Evolutionary conservation across 2,113 vertebrate species (phyloP), one percentile per base, ranked within the genome.

Genomic region (Carassius gibelio): DNA sequence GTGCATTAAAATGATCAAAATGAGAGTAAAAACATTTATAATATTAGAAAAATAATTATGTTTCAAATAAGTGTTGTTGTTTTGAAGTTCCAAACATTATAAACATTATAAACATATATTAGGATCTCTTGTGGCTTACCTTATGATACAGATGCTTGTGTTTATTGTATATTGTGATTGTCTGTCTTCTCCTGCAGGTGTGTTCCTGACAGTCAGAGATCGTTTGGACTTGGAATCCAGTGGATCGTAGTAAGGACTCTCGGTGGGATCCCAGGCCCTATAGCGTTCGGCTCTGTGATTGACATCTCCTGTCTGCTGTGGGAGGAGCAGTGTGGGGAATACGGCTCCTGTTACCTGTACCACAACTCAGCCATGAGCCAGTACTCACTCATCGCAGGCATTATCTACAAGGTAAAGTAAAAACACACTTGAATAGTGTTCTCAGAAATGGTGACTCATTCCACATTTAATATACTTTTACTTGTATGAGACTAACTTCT

Each of bases 141-240:
- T 9, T 34, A 13, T 34, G 2, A 64, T 36, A n/a, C 5, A 72
- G 62, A 11, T 62, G 7, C 52, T 59, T 72, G 50, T 45, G 13
- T 34, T 8, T 75, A 8, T 21, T 77, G 17, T 69, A 30, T 88
- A 69, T 85, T 42, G 13, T 30, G 48, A 36, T 42, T 75, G 14
- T 66, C 42, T 75, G 14, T 62, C 82, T 34, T 86, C 21, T 62
- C 89, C 55, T 89, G 0, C 81, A 99, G 98, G 93, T 99, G 98
- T 86, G 97, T 99, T 15, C 86, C 95, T 0, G 96, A 97, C 91
- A 95, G 91, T 64, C 98, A 99, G 90, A 94, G 94, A 50, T 99
- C 98, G 1, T 98, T 99, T 7, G 97, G 95, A 0, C 95, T 99
- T 0, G 98, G 98, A 6, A 98, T 99, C 91, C 98, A 99, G 91